Conservation (phyloP, 2,888 invertebrate genomes). For the Lasioglossum villosulum region DNA sequence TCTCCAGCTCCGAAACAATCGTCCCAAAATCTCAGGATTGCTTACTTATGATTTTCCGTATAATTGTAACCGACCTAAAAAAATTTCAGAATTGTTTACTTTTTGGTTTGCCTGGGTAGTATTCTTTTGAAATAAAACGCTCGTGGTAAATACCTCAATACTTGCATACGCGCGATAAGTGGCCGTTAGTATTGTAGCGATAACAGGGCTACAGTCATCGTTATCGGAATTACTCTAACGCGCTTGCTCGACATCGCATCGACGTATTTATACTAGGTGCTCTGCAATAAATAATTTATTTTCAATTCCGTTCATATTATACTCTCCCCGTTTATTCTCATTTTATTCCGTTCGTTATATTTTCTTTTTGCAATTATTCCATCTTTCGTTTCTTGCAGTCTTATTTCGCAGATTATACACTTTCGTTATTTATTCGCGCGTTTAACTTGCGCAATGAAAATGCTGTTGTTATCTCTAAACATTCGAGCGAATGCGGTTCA, state of each 20-base stretch:
- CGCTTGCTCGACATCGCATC: neutral
- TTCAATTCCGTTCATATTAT: neutral
- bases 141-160: constrained; percentile 35
- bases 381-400: neutral
- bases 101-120: neutral
- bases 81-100: too few species aligned
- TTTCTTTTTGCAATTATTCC: neutral
- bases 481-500: neutral
- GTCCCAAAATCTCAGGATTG: neutral
- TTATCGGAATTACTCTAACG: constrained; percentile 52
- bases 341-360: neutral
- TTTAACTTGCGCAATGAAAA: neutral
- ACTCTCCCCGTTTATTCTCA: neutral
- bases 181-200: constrained; percentile 49
- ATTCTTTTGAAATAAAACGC: neutral
- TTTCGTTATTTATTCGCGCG: neutral
- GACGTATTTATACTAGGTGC: neutral
- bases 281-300: neutral
- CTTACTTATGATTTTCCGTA: too few species aligned
- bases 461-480: neutral
- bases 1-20: neutral
- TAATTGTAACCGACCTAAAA: too few species aligned
- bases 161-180: constrained; percentile 48
- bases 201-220: constrained; percentile 37
- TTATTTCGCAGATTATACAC: neutral